Conservation (phyloP, 2,113 vertebrate species). For the Cranoglanis bouderius region DNA sequence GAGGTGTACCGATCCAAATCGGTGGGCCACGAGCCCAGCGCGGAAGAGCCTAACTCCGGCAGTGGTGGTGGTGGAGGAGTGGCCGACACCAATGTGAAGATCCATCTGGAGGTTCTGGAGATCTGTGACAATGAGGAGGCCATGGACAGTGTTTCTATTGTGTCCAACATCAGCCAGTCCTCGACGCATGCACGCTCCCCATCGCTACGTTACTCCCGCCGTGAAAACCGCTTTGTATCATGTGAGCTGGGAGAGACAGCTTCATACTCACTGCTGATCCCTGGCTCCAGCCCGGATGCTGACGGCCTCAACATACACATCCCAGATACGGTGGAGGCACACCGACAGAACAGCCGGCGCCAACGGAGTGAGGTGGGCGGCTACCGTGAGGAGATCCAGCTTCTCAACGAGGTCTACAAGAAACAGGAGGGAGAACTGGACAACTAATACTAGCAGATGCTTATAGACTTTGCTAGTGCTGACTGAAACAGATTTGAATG, state of each 20-base stretch:
- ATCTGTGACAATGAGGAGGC: constrained; percentile 94
- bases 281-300: constrained; percentile 78
- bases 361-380: constrained; percentile 80
- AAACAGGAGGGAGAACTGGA: constrained; percentile 73
- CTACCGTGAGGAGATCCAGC: constrained; percentile 92
- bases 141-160: constrained; percentile 94
- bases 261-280: constrained; percentile 93
- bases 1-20: constrained; percentile 97
- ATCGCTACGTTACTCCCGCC: constrained; percentile 89
- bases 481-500: neutral
- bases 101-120: constrained; percentile 95
- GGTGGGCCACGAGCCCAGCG: constrained; percentile 89
- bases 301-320: constrained; percentile 93
- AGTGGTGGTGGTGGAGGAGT: constrained; percentile 70
- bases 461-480: neutral
- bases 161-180: constrained; percentile 98
- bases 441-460: constrained; percentile 51
- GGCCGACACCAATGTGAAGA: constrained; percentile 91
- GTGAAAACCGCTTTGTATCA: constrained; percentile 94
- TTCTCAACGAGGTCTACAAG: constrained; percentile 89
- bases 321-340: constrained; percentile 95
- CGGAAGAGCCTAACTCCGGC: constrained; percentile 72
- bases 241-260: constrained; percentile 93
- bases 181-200: constrained; percentile 90
- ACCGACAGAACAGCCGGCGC: constrained; percentile 85